phyloP scores from a whole-genome alignment of 2,797 vertebrate genomes.

The Poeciliopsis paucimaculata region DNA sequence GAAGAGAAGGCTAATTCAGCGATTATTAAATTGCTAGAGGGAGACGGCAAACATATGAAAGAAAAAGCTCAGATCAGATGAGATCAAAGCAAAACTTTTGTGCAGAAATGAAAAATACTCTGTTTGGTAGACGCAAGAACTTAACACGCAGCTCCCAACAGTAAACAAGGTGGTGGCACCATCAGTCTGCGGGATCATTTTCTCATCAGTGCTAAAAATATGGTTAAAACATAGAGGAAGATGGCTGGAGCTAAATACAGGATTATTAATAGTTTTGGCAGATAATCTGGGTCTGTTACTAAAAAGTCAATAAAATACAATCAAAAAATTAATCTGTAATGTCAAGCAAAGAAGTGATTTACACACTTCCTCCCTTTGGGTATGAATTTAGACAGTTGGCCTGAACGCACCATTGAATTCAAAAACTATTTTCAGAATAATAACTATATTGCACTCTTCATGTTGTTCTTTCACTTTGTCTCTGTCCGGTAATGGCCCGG shows the following conservation, averaged over 20 bases:
- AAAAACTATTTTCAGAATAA: slow-evolving; percentile 8
- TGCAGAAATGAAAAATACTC: background rate
- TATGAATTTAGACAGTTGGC: background rate
- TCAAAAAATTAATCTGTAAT: background rate
- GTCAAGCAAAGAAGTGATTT: background rate
- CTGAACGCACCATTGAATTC: slow-evolving; percentile 8
- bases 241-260: background rate
- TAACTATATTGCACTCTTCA: background rate
- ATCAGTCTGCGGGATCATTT: background rate
- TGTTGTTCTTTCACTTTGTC: slow-evolving; percentile 52
- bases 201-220: background rate
- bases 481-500: slow-evolving; percentile 30
- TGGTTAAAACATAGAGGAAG: background rate
- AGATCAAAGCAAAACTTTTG: background rate
- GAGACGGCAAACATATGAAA: background rate
- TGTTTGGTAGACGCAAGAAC: background rate
- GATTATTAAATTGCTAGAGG: background rate
- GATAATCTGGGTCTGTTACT: background rate
- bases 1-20: background rate
- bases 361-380: background rate
- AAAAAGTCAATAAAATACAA: background rate
- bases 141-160: background rate
- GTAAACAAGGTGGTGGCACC: background rate
- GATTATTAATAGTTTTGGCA: background rate
- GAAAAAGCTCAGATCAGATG: background rate